Evolutionary conservation across 2,888 invertebrate species (phyloP).

Genomic region (Sarcophaga rosellei): DNA sequence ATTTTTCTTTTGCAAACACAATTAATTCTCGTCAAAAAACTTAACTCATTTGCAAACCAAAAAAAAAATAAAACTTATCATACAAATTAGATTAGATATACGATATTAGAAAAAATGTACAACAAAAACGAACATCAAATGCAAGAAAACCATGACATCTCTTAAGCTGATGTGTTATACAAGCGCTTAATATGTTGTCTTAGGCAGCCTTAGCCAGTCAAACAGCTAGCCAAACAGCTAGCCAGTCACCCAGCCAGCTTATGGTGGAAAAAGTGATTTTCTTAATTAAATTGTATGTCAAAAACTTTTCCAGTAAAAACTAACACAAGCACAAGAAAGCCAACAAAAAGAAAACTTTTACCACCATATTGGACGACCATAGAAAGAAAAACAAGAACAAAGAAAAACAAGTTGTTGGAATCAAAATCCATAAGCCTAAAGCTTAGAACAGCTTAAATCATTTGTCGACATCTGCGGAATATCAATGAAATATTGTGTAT

Average conservation of each 20-base stretch:
- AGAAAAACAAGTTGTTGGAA: constrained; percentile 38
- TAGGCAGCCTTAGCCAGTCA: not conserved
- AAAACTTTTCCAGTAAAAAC: constrained; percentile 61
- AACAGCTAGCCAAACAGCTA: too few species aligned
- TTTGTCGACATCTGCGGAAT: constrained; percentile 69
- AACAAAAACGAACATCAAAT: not conserved
- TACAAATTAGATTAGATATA: constrained; percentile 25
- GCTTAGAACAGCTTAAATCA: constrained; percentile 67
- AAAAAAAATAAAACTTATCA: not conserved
- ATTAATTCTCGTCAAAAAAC: too few species aligned
- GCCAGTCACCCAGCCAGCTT: not conserved
- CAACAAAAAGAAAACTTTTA: constrained; percentile 50
- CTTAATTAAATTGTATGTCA: constrained; percentile 69
- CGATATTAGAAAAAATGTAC: not conserved
- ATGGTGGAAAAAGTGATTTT: constrained; percentile 65
- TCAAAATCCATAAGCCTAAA: constrained; percentile 64
- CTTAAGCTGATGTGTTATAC: constrained; percentile 49
- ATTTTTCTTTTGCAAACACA: too few species aligned
- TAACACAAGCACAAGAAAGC: not conserved
- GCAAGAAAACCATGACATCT: constrained; percentile 56
- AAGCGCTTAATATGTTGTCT: constrained; percentile 16
- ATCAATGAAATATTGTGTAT: constrained; percentile 65
- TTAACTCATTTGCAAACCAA: too few species aligned
- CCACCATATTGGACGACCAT: constrained; percentile 40
- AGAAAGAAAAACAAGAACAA: not conserved